phyloP scores from a whole-genome alignment of 2,113 vertebrate species.

The Myocastor coypus region DNA sequence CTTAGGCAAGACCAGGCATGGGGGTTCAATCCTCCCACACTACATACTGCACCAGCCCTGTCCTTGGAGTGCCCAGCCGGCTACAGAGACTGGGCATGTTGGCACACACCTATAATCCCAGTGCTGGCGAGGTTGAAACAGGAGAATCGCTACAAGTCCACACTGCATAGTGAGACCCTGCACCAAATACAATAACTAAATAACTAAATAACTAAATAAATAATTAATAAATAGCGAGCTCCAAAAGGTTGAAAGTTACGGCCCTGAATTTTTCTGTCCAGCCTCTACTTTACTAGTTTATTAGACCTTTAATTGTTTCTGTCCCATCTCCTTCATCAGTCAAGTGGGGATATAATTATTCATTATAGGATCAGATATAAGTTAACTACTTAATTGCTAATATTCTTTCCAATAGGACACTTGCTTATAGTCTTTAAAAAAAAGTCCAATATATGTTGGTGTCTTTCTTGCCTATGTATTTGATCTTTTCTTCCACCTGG shows the following conservation, averaged over 20 bases:
- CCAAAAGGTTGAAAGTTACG: not conserved
- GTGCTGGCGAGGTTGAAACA: too few relatives aligned
- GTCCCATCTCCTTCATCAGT: not conserved
- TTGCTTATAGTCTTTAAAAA: slow-evolving; percentile 19
- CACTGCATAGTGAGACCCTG: too few relatives aligned
- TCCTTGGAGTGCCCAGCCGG: too few relatives aligned
- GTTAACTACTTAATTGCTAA: not conserved
- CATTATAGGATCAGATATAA: not conserved
- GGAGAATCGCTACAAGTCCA: too few relatives aligned
- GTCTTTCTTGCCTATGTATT: not conserved
- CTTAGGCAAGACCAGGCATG: too few relatives aligned
- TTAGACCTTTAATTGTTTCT: not conserved
- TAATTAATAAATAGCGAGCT: not conserved
- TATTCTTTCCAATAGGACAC: not conserved
- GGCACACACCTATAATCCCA: too few relatives aligned
- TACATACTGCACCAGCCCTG: too few relatives aligned
- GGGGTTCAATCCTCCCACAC: too few relatives aligned
- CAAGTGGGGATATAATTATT: not conserved
- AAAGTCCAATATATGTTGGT: not conserved
- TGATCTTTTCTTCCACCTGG: slow-evolving; percentile 64
- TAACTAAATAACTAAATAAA: too few relatives aligned
- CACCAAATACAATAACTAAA: too few relatives aligned
- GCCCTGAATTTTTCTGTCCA: not conserved
- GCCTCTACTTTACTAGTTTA: not conserved
- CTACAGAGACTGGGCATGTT: too few relatives aligned